Conservation (phyloP, 2,797 vertebrate species). For the Sylvilagus floridanus region DNA sequence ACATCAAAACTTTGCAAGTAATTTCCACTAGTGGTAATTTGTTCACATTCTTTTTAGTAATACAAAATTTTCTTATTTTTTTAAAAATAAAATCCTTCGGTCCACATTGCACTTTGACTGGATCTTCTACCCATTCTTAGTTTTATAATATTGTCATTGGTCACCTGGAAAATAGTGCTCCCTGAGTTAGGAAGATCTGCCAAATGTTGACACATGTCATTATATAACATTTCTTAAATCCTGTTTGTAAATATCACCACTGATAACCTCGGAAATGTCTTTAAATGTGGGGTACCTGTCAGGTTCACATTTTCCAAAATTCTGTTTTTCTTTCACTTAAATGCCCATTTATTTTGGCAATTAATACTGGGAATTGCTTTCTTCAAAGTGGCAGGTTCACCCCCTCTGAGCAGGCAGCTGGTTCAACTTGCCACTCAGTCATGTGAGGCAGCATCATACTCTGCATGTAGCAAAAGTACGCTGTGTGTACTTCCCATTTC, state of each 20-base stretch:
- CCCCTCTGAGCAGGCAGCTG: not conserved
- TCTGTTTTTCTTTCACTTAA: not conserved
- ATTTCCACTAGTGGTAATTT: not conserved
- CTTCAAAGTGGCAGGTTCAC: not conserved
- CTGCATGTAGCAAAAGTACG: not conserved
- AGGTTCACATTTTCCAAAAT: not conserved
- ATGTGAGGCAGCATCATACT: not conserved
- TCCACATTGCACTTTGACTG: not conserved
- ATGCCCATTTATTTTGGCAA: not conserved
- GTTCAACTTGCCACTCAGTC: not conserved
- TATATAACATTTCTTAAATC: not conserved
- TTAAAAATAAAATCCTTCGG: not conserved
- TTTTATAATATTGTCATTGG: not conserved
- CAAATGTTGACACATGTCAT: not conserved
- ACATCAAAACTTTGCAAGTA: constrained; percentile 9
- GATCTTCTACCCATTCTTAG: not conserved
- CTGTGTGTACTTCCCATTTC: not conserved
- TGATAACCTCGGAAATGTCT: not conserved
- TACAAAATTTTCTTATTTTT: not conserved
- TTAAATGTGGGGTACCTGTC: not conserved
- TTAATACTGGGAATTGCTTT: not conserved
- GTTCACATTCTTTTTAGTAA: constrained; percentile 4
- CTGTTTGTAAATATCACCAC: constrained; percentile 15
- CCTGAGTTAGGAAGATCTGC: not conserved
- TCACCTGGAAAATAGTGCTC: constrained; percentile 14